Conservation (phyloP, 2,888 invertebrate genomes). For the Phlogophora meticulosa region DNA sequence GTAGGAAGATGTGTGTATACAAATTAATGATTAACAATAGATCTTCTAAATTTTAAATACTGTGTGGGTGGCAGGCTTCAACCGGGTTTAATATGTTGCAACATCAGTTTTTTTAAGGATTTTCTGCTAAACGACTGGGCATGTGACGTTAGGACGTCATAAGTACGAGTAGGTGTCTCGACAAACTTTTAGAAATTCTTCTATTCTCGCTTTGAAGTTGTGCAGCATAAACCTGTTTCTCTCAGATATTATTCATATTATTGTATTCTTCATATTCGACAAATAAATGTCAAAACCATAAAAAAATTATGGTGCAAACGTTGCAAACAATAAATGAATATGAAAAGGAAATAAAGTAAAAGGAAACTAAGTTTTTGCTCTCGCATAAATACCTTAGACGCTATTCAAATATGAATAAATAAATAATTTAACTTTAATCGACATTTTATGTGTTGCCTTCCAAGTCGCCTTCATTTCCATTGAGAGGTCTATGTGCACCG, state of each 20-base stretch:
- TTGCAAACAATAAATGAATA: neutral
- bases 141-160: too few relatives aligned
- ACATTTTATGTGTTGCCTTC: conserved; percentile 33
- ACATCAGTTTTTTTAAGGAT: too few relatives aligned
- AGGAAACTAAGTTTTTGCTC: conserved; percentile 12
- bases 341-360: neutral
- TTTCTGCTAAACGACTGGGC: too few relatives aligned
- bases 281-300: neutral
- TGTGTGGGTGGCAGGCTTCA: too few relatives aligned
- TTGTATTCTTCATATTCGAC: too few relatives aligned
- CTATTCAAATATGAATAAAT: conserved; percentile 21
- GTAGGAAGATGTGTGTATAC: too few relatives aligned
- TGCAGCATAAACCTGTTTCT: neutral
- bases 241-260: neutral
- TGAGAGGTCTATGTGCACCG: conserved; percentile 19
- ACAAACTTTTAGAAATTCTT: neutral
- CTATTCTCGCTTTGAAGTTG: neutral
- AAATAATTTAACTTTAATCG: conserved; percentile 15
- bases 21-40: too few relatives aligned
- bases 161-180: too few relatives aligned
- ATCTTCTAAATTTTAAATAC: too few relatives aligned
- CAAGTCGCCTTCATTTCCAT: conserved; percentile 35
- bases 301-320: neutral
- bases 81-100: too few relatives aligned
- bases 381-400: neutral